Evolutionary conservation across 2,888 invertebrate species (phyloP), one percentile per base, ranked within the genome.

Genomic region (Euzophera pinguis): DNA sequence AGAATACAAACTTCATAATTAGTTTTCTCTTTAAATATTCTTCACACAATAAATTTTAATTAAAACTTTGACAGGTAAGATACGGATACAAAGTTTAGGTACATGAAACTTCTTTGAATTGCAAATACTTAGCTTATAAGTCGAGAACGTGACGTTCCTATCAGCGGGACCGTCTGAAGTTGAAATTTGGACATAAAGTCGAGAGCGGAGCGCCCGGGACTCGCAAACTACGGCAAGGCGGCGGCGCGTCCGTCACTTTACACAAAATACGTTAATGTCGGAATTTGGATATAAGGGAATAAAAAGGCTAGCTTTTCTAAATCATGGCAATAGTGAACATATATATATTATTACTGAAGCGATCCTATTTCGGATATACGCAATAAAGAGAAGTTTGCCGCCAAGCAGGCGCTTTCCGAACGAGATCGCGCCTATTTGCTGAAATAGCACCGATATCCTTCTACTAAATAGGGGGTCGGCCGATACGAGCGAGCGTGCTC

Each of bases 351-450:
- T 81, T 81, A 75, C 75, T 63, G 65, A 70, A 70, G 71, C 72
- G 68, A 77, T 78, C 69, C 75, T 78, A 81, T 80, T 84, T 78
- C 71, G 71, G 73, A 73, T 74, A 77, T 78, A 74, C 67, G 75
- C 74, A 74, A 77, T 78, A 73, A 72, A 73, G 71, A 65, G 69
- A 79, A 79, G 77, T 81, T 80, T 62, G 73, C 79, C 82, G 83
- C 78, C 83, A 78, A 71, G 66, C 75, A 69, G 82, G 76, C 84
- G 81, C 78, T 74, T 64, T 58, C 65, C 58, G 64, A 71, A 73
- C 69, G 71, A 65, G 68, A 69, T 73, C 71, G 75, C 69, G 73
- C 74, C 76, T 76, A 77, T 80, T 79, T 78, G 78, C 69, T 65
- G 63, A 67, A 73, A 77, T 69, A 72, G 73, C 71, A 56, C 62